Evolutionary conservation across 1,140 invertebrate genomes (phyloP), one percentile per base, ranked within the genome.

Genomic region (Trichogramma pretiosum): DNA sequence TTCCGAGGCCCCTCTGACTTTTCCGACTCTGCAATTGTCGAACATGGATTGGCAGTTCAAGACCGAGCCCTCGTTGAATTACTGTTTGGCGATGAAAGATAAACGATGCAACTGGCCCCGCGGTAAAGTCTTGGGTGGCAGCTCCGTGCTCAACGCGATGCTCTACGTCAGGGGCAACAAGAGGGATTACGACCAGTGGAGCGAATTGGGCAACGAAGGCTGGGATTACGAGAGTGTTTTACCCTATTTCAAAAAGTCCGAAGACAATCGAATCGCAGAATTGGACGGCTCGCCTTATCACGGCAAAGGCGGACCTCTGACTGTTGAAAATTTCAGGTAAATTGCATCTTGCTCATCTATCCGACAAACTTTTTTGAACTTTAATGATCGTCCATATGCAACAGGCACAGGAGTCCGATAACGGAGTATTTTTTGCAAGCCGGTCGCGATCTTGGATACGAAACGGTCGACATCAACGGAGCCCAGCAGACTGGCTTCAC

Each of bases 131-230:
- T 61, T 90, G 4, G 92, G 92, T 9, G 92, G 93, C 3, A 83
- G 80, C 2, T 89, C 85, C 54, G 80, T 82, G 3, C 66, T 93
- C 11, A 94, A 94, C 61, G 89, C 85, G 3, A 93, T 94, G 89
- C 74, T 91, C 28, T 94, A 93, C 55, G 78, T 92, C 0, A 70
- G 91, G 23, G 91, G 91, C 1, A 90, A 94, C 68, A 78, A 74
- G 28, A 70, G 65, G 3, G 90, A 94, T 67, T 96, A 93, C 60
- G 85, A 96, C 60, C 63, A 77, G 13, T 95, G 89, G 89, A 79
- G 79, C 17, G 65, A 67, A 26, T 58, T 80, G 64, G 87, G 77
- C 54, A 91, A 84, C 65, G 42, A 61, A 3, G 86, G 78, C 13
- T 92, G 88, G 77, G 74, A 82, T 16, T 85, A 88, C 43, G 76